A percentile compares a stretch with the other conserved stretches of the same genome.
phyloP scores from a whole-genome alignment of 2,797 vertebrate genomes.

The Peromyscus eremicus region DNA sequence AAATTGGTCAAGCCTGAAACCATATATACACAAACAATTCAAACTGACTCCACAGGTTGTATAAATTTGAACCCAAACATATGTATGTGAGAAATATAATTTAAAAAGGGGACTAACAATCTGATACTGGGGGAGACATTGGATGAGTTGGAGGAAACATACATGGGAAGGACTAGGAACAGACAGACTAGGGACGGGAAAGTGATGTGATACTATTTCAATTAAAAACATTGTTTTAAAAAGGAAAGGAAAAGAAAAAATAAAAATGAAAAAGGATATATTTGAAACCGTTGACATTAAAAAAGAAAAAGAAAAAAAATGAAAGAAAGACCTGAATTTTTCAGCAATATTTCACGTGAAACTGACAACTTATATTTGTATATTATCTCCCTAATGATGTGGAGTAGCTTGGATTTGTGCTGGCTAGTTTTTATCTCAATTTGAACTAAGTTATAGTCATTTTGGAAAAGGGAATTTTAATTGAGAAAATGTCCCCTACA shows the following conservation, averaged over 20 bases:
- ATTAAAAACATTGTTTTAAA: too few relatives aligned
- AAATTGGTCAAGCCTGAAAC: neutral
- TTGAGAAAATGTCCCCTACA: neutral
- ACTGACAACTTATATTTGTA: neutral
- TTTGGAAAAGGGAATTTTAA: neutral
- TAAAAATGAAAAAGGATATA: neutral
- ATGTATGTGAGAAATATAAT: neutral
- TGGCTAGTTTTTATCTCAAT: too few relatives aligned
- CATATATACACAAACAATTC: neutral
- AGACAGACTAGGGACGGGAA: too few relatives aligned
- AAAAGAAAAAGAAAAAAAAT: neutral
- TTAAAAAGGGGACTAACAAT: too few relatives aligned
- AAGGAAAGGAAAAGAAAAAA: too few relatives aligned
- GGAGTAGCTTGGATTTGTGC: neutral
- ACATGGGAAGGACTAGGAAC: too few relatives aligned
- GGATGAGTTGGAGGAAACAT: too few relatives aligned
- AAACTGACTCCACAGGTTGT: neutral
- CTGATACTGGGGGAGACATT: too few relatives aligned
- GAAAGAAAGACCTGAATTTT: neutral
- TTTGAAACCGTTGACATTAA: neutral
- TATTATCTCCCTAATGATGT: neutral
- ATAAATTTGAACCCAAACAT: neutral
- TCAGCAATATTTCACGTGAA: too few relatives aligned
- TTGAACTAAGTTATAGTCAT: too few relatives aligned
- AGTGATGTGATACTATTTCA: too few relatives aligned